Percentiles rank a stretch among this genome's conserved stretches.
Conservation (phyloP, 2,113 vertebrate genomes). For the Halichoerus grypus region DNA sequence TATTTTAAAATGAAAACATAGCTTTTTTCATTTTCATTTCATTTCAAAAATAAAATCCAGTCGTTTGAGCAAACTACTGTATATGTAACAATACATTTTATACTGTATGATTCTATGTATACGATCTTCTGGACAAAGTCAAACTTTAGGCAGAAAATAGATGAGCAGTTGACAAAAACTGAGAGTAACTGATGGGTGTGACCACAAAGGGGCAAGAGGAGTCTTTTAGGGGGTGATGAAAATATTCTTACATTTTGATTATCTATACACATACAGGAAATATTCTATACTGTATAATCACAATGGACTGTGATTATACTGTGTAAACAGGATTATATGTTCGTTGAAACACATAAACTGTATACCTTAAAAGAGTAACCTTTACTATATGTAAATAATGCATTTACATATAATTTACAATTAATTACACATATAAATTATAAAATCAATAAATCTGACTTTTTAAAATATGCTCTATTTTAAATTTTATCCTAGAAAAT, state of each 20-base stretch:
- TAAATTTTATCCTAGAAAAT: conserved; percentile 44
- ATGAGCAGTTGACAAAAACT: neutral
- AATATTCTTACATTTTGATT: conserved; percentile 16
- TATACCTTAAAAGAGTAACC: neutral
- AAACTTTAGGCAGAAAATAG: neutral
- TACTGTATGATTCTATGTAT: neutral
- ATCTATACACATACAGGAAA: neutral
- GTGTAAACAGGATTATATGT: neutral
- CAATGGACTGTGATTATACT: neutral
- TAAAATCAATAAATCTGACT: neutral
- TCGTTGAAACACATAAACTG: neutral
- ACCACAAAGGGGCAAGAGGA: neutral
- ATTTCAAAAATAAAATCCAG: conserved; percentile 55
- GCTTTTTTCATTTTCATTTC: conserved; percentile 50
- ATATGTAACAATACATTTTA: neutral
- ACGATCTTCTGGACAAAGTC: neutral
- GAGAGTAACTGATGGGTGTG: neutral
- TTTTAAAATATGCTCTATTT: conserved; percentile 11
- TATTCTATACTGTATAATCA: neutral
- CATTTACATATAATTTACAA: neutral
- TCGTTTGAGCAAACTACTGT: conserved; percentile 30
- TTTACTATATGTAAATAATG: neutral
- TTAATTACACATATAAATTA: neutral
- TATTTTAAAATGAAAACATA: conserved; percentile 59
- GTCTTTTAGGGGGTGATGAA: neutral